Percentiles rank a stretch among this genome's conserved stretches.
phyloP scores from a whole-genome alignment of 2,113 vertebrate genomes.

The Mugil cephalus region DNA sequence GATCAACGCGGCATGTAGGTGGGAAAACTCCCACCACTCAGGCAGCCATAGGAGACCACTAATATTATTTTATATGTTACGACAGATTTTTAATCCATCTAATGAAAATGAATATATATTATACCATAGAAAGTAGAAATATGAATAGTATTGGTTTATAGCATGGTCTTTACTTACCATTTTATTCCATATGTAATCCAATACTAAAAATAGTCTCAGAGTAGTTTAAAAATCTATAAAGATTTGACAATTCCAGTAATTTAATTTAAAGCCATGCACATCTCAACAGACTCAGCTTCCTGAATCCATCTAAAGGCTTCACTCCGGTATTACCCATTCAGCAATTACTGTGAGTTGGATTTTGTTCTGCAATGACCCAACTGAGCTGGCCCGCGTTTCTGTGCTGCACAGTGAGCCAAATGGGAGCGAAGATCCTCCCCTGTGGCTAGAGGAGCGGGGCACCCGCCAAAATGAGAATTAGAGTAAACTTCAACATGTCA shows the following conservation, averaged over 20 bases:
- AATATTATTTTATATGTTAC: too few species aligned
- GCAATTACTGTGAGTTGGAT: conserved; percentile 57
- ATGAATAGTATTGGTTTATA: too few species aligned
- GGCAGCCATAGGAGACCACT: neutral
- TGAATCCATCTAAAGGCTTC: conserved; percentile 45
- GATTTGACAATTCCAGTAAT: conserved; percentile 8
- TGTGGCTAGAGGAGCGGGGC: conserved; percentile 52
- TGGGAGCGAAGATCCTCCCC: conserved; percentile 64
- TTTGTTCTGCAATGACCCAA: conserved; percentile 54
- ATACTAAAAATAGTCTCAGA: neutral
- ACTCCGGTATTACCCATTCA: conserved; percentile 52
- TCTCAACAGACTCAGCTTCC: conserved; percentile 28
- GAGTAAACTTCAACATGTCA: conserved; percentile 72
- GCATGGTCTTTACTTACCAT: too few species aligned
- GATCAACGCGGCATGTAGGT: conserved; percentile 58
- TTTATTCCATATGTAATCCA: neutral
- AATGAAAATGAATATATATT: too few species aligned
- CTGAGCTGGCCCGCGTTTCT: conserved; percentile 49
- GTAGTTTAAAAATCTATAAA: neutral
- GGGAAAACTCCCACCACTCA: conserved; percentile 14
- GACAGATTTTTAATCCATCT: too few species aligned
- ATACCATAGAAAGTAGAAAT: neutral
- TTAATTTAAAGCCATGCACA: conserved; percentile 18
- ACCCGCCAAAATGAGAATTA: conserved; percentile 68
- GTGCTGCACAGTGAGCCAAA: conserved; percentile 46